Percentiles rank a stretch among this genome's conserved stretches.
Conservation (phyloP, 2,797 vertebrate species). For the Glossophaga mutica region DNA sequence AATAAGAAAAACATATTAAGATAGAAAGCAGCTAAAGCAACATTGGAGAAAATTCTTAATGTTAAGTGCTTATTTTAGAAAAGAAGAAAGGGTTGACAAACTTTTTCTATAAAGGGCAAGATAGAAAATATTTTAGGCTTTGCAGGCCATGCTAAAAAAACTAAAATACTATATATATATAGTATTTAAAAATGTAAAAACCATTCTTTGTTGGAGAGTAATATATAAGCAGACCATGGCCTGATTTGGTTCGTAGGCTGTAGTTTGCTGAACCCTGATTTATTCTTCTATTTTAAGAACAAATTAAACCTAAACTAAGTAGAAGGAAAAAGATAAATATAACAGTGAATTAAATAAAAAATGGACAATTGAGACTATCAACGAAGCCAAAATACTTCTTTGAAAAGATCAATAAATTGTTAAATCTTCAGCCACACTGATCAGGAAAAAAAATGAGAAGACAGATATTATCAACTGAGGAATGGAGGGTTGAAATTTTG, state of each 20-base stretch:
- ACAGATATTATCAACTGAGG: neutral
- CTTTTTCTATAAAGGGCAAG: constrained; percentile 10
- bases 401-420: neutral
- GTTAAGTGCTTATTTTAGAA: neutral
- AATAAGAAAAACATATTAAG: neutral
- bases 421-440: neutral
- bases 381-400: neutral
- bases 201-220: neutral
- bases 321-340: neutral
- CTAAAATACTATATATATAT: neutral
- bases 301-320: constrained; percentile 15
- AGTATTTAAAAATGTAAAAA: constrained; percentile 15
- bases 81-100: constrained; percentile 16
- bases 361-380: neutral
- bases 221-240: neutral
- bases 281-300: constrained; percentile 18
- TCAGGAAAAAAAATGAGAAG: neutral
- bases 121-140: constrained; percentile 32
- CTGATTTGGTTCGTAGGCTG: neutral
- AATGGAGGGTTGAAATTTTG: constrained; percentile 4
- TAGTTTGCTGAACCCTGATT: neutral
- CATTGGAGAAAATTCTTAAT: neutral
- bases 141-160: neutral
- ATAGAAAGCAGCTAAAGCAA: neutral
- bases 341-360: neutral